Evolutionary conservation across 2,888 invertebrate species (phyloP), one percentile per base, ranked within the genome.

Genomic region (Julus scanicus): DNA sequence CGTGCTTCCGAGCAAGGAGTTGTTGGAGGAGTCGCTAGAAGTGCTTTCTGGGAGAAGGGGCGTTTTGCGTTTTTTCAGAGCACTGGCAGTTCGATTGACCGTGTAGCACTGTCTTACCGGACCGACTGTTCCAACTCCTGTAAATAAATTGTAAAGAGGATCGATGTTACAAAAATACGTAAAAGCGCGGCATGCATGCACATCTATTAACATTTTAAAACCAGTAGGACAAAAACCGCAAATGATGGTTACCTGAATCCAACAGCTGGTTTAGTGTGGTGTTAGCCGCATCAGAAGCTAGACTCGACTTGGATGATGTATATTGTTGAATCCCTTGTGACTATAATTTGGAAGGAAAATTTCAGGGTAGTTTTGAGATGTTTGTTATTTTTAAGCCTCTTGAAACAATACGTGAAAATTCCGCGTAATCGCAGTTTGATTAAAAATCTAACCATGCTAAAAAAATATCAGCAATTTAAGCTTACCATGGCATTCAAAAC

Each of bases 11-110:
- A 87, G 37, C 11, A 49, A 15, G 44, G 84, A 80, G 44, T 40
- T 87, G 44, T 40, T 63, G 29, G 87, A 87, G 63, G 87, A 87
- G 39, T 87, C 87, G 20, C 87, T 87, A 8, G 87, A 87, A 11
- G 87, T 71, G 44, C 87, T 87, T 20, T 87, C 87, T 13, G 71
- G 15, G 13, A 87, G 37, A 1, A 20, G 37, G 29, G 57, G 71
- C 15, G 37, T 8, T 17, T 44, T 84, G n/a, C 48, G 40, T 17
- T 44, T 44, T 20, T 84, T 84, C 84, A n/a, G 17, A 17, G 48
- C 48, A 1, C 44, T n/a, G 20, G 48, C 84, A 1, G 84, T n/a
- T n/a, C 48, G 40, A 20, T 84, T 84, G 6, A 84, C 84, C 17
- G 84, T 84, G 71, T 71, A 71, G 71, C 71, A 71, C 11, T 71